A percentile compares a stretch with the other conserved stretches of the same genome.
phyloP scores from a whole-genome alignment of 2,797 vertebrate species.

The Rhinophrynus dorsalis region DNA sequence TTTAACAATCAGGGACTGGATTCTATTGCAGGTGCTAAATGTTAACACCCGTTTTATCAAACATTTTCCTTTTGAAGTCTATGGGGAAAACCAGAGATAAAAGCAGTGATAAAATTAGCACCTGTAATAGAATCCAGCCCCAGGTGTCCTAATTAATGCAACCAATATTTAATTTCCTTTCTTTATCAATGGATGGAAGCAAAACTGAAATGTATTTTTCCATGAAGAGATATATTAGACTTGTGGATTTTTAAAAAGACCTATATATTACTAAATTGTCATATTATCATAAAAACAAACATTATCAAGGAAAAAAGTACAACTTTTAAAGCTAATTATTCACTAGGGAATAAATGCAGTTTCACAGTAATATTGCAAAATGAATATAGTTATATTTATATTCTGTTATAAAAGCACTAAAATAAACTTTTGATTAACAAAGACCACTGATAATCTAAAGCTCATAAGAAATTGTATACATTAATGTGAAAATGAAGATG shows the following conservation, averaged over 20 bases:
- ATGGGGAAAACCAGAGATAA: no score
- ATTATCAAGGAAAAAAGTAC: neutral
- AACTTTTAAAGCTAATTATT: neutral
- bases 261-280: constrained; percentile 22
- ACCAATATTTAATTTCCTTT: constrained; percentile 46
- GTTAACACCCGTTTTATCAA: no score
- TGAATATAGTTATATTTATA: no score
- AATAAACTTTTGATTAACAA: neutral
- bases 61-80: no score
- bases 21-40: no score
- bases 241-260: constrained; percentile 21
- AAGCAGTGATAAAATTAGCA: no score
- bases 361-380: neutral
- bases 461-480: neutral
- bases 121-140: no score
- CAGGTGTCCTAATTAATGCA: constrained; percentile 45
- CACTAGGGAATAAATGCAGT: neutral
- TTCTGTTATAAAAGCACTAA: no score
- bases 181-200: constrained; percentile 31
- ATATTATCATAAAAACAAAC: neutral
- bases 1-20: no score
- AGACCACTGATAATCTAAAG: neutral
- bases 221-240: constrained; percentile 8
- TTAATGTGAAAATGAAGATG: neutral
- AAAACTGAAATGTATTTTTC: constrained; percentile 41